Conservation (phyloP, 2,113 vertebrate species). For the Nannospalax galili region DNA sequence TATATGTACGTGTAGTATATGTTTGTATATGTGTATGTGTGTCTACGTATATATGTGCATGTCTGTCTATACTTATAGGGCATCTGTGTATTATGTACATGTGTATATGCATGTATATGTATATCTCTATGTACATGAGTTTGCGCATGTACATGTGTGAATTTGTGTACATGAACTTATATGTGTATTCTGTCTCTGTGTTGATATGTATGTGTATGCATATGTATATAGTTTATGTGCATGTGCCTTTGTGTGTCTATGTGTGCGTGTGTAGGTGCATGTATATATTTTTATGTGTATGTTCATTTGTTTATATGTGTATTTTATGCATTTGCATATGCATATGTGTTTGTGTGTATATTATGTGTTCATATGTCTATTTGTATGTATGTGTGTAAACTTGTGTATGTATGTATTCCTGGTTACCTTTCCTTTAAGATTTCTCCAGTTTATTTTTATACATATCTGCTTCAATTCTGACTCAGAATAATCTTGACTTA, state of each 20-base stretch:
- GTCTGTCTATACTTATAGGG: no score
- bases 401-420: neutral
- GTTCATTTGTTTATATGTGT: neutral
- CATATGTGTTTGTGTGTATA: neutral
- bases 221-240: neutral
- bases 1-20: neutral
- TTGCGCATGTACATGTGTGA: neutral
- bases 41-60: neutral
- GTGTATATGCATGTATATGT: neutral
- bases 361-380: neutral
- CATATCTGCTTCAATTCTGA: neutral
- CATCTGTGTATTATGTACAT: neutral
- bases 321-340: no score
- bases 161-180: neutral
- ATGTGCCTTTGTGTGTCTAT: neutral
- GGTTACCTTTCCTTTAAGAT: neutral
- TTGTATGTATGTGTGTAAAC: neutral
- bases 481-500: neutral
- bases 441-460: neutral
- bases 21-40: no score
- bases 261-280: neutral
- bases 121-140: neutral
- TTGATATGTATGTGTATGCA: neutral
- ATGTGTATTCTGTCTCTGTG: neutral
- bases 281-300: neutral